Evolutionary conservation across 1,140 invertebrate genomes (phyloP).

Genomic region (Chrysoperla carnea): DNA sequence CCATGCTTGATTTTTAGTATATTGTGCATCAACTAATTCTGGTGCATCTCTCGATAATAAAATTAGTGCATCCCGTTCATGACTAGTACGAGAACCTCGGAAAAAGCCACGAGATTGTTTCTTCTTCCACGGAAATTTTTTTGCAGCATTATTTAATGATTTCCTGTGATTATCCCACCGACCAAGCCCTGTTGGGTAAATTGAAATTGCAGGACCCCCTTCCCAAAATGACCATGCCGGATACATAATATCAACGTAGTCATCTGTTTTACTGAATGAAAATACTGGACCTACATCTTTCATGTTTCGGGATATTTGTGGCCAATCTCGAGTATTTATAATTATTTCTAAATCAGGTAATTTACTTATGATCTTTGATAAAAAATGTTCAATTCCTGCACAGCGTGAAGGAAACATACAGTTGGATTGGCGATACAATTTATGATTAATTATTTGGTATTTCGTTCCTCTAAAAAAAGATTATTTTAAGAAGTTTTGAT

Average conservation of each 20-base stretch:
- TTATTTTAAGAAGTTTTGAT: constrained; percentile 3
- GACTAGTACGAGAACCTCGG: constrained; percentile 80
- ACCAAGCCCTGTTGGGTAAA: constrained; percentile 81
- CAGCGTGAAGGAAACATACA: constrained; percentile 89
- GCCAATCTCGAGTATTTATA: constrained; percentile 85
- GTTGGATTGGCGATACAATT: constrained; percentile 61
- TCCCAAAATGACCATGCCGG: constrained; percentile 97
- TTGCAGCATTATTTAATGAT: constrained; percentile 44
- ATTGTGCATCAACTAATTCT: constrained; percentile 75
- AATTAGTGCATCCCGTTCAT: constrained; percentile 79
- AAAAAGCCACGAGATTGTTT: constrained; percentile 74
- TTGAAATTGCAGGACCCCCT: constrained; percentile 84
- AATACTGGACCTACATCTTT: constrained; percentile 58
- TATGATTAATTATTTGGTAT: constrained; percentile 73
- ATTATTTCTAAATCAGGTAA: constrained; percentile 74
- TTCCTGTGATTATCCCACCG: constrained; percentile 75
- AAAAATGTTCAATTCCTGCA: constrained; percentile 81
- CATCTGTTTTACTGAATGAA: constrained; percentile 82
- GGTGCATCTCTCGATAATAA: constrained; percentile 62
- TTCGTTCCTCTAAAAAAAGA: constrained; percentile 45
- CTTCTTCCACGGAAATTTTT: constrained; percentile 52
- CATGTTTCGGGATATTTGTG: constrained; percentile 54
- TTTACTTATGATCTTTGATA: constrained; percentile 39
- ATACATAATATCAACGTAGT: constrained; percentile 88
- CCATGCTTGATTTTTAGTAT: constrained; percentile 98